Conservation (phyloP, 1,140 invertebrate genomes). For the Cotesia vestalis region DNA sequence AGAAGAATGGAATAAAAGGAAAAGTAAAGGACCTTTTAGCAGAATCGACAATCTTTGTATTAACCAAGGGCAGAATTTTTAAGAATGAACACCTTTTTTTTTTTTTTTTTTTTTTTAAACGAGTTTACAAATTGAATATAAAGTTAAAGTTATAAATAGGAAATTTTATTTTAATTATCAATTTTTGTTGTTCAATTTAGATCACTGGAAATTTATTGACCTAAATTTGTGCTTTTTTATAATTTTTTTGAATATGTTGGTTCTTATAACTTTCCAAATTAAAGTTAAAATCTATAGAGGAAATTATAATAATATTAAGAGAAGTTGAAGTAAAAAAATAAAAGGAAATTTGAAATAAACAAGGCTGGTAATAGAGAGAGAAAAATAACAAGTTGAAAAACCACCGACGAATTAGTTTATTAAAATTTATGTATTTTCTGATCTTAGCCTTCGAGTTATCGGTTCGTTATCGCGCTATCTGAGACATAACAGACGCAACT, state of each 20-base stretch:
- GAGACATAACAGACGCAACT: neutral
- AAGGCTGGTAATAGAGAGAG: neutral
- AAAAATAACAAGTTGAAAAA: neutral
- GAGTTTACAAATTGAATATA: too few relatives aligned
- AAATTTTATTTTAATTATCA: too few relatives aligned
- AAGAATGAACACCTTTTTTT: too few relatives aligned
- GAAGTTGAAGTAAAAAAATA: neutral
- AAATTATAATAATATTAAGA: too few relatives aligned
- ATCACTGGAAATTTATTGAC: too few relatives aligned
- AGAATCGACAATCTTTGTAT: slow-evolving; percentile 15
- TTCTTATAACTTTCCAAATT: too few relatives aligned
- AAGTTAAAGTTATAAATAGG: too few relatives aligned
- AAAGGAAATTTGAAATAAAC: slow-evolving; percentile 4
- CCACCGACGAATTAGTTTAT: neutral
- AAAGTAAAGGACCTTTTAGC: slow-evolving; percentile 14
- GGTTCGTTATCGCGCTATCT: too few relatives aligned
- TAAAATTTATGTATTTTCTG: neutral
- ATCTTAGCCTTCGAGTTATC: neutral
- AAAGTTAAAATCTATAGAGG: too few relatives aligned
- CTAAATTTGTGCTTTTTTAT: too few relatives aligned
- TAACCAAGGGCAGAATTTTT: neutral
- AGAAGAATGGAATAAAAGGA: neutral
- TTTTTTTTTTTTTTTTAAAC: too few relatives aligned
- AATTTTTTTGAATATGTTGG: neutral
- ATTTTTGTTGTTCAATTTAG: too few relatives aligned